phyloP scores from a whole-genome alignment of 2,113 vertebrate genomes.

The Otus sunia region DNA sequence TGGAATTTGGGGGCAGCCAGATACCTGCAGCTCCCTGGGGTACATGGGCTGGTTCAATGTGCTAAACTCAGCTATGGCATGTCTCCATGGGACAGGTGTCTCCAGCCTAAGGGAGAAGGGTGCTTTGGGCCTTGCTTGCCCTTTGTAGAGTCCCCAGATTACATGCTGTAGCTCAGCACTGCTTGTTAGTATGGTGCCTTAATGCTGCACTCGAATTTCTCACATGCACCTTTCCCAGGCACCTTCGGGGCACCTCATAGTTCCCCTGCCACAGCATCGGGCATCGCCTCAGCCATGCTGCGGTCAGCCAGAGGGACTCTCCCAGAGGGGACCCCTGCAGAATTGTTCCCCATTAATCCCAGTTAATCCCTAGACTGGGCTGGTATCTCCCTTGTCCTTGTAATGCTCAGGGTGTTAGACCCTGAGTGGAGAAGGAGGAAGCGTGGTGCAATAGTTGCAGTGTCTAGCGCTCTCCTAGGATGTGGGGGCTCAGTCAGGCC shows the following conservation, averaged over 20 bases:
- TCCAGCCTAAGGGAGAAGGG: neutral
- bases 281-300: accelerated
- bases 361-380: neutral
- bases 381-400: neutral
- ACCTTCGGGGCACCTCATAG: neutral
- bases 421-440: neutral
- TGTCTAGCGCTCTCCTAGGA: neutral
- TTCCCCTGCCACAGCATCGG: neutral
- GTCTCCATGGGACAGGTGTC: neutral
- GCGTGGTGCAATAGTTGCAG: neutral
- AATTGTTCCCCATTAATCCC: neutral
- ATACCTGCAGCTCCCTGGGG: neutral
- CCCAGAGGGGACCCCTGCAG: neutral
- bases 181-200: accelerated
- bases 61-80: neutral
- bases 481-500: neutral
- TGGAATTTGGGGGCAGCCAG: neutral
- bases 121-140: neutral
- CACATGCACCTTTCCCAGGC: neutral
- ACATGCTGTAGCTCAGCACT: neutral
- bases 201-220: neutral
- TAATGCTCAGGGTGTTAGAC: neutral
- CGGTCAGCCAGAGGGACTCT: accelerated
- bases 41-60: neutral
- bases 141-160: neutral